phyloP scores from a whole-genome alignment of 53 echinoderm and acorn worm species.

The Glandiceps talaboti region DNA sequence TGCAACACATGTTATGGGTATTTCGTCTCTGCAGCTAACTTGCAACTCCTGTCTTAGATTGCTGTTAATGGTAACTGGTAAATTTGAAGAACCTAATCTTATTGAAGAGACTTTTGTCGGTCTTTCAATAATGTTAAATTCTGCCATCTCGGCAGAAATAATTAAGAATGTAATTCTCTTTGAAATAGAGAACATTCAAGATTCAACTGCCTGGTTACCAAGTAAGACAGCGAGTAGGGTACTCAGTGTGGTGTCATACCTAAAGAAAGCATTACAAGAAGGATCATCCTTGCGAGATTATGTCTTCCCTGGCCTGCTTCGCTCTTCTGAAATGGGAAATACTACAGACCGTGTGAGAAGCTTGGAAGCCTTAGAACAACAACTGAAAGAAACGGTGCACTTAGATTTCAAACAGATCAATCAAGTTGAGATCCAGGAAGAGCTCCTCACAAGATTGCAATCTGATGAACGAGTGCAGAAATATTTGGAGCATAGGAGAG shows the following conservation, averaged over 20 bases:
- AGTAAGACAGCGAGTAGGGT: neutral
- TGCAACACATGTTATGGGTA: neutral
- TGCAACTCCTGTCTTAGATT: neutral
- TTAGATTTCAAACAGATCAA: neutral
- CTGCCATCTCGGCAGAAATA: neutral
- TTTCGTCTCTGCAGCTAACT: neutral
- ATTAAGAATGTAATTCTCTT: neutral
- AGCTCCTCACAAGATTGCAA: neutral
- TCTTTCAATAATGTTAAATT: neutral
- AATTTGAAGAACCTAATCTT: too few relatives aligned
- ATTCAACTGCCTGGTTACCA: neutral
- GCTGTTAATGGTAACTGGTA: neutral
- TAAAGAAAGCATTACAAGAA: neutral
- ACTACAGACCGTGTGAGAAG: neutral
- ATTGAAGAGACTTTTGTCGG: neutral
- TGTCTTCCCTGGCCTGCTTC: neutral
- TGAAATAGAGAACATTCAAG: neutral
- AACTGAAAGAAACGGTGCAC: neutral
- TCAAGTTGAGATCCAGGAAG: neutral
- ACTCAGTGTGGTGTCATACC: neutral
- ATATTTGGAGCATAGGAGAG: neutral
- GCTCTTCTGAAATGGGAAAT: neutral
- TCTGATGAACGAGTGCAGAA: neutral
- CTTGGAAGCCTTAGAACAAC: neutral
- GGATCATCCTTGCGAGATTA: neutral